Evolutionary conservation across 2,888 invertebrate genomes (phyloP).

Genomic region (Eurytoma adleriae): DNA sequence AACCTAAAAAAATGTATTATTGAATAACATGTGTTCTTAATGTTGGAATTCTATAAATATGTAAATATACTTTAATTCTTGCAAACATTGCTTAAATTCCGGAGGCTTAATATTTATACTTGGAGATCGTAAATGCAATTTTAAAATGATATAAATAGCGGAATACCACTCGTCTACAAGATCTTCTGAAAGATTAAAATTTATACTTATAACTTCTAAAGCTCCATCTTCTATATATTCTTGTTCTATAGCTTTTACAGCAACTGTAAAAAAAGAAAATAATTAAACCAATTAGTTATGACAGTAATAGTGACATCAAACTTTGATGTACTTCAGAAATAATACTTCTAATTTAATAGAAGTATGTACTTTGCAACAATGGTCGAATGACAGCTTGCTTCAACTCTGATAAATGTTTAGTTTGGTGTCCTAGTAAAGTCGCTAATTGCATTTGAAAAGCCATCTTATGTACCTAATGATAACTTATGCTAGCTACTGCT

Average conservation of each 20-base stretch:
- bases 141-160: slow-evolving; percentile 76
- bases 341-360: slow-evolving; percentile 10
- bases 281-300: too few species aligned
- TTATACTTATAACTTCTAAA: slow-evolving; percentile 70
- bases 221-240: slow-evolving; percentile 72
- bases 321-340: too few species aligned
- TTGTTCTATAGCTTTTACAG: slow-evolving; percentile 71
- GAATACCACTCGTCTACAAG: slow-evolving; percentile 78
- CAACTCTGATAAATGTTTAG: slow-evolving; percentile 68
- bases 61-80: slow-evolving; percentile 74
- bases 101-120: slow-evolving; percentile 75
- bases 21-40: not conserved
- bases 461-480: slow-evolving; percentile 42
- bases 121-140: slow-evolving; percentile 76
- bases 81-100: slow-evolving; percentile 76
- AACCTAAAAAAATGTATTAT: slow-evolving; percentile 69
- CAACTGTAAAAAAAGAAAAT: slow-evolving; percentile 62
- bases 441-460: slow-evolving; percentile 67
- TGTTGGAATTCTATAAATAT: not conserved
- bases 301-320: too few species aligned
- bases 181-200: slow-evolving; percentile 71
- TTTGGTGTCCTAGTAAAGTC: slow-evolving; percentile 65
- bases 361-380: slow-evolving; percentile 69
- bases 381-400: slow-evolving; percentile 70
- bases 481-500: not conserved